Evolutionary conservation across 1,140 invertebrate species (phyloP), one percentile per base, ranked within the genome.

Genomic region (Ostrea denselamellosa): DNA sequence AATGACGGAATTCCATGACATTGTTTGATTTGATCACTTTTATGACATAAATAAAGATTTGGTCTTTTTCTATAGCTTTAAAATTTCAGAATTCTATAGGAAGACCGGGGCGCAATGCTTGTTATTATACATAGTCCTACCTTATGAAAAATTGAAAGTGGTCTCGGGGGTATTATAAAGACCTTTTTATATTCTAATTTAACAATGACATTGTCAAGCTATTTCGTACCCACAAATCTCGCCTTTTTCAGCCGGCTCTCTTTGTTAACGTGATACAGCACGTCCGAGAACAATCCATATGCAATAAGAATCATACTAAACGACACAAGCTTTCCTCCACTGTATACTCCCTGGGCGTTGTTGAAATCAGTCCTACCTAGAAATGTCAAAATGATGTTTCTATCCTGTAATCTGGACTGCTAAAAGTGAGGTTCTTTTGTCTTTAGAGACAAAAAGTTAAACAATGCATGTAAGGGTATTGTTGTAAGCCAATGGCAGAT

Each of bases 201-300:
- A 19, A 1, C 28, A 12, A 25, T 34, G n/a, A 10, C 22, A 9
- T 85, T 2, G 8, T 22, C 58, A 8, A 85, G 12, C 22, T 8
- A 28, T 12, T n/a, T 53, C 83, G 8, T 58, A 85, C 83, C 54
- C 8, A 56, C 83, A 85, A 34, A 58, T 56, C 83, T 56, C 22
- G 53, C 51, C 22, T 58, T 85, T 34, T 85, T 85, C 22, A 85
- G 22, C 83, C 83, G 62, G 10, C 83, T 25, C 53, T 85, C 17
- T 62, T 28, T 85, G 25, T 85, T 54, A 58, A 54, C 58, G 25
- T 85, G 83, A 25, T 85, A 85, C n/a, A 85, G 62, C 4, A 85
- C 7, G 53, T 85, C 83, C 3, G 51, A 54, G 53, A 85, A 85
- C 83, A 85, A 62, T 10, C 83, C 83, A 85, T 58, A 85, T 14